Evolutionary conservation across 2,888 invertebrate species (phyloP).

Genomic region (Synergus japonicus): DNA sequence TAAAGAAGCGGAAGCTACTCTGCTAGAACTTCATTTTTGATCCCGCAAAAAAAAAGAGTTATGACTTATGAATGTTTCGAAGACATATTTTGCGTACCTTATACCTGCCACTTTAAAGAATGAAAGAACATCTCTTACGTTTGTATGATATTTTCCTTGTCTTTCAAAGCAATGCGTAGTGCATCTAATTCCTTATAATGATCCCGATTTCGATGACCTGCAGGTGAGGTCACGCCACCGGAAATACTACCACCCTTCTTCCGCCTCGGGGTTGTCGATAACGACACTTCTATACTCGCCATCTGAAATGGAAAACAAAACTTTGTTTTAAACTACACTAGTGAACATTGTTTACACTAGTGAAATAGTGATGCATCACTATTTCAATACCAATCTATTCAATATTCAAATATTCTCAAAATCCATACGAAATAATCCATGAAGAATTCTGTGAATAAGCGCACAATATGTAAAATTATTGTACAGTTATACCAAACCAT

Average conservation of each 20-base stretch:
- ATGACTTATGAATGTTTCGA: too few species aligned
- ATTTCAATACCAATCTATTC: too few species aligned
- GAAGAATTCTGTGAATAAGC: too few species aligned
- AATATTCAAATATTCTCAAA: too few species aligned
- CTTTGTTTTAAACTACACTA: background rate
- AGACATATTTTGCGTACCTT: too few species aligned
- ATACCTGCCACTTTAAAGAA: background rate
- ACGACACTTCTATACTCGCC: slow-evolving; percentile 90
- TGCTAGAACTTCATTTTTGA: too few species aligned
- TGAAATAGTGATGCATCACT: too few species aligned
- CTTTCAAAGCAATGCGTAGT: slow-evolving; percentile 84
- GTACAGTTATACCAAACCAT: too few species aligned
- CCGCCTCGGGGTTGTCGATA: slow-evolving; percentile 82
- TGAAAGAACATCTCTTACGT: slow-evolving; percentile 77
- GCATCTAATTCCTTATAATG: slow-evolving; percentile 83
- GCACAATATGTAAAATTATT: too few species aligned
- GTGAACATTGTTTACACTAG: too few species aligned
- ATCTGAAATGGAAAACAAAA: slow-evolving; percentile 80
- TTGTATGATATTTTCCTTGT: slow-evolving; percentile 91
- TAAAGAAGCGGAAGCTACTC: background rate
- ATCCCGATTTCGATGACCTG: slow-evolving; percentile 72
- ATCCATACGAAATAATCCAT: too few species aligned
- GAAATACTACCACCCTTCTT: slow-evolving; percentile 79
- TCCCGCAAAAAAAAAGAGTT: too few species aligned
- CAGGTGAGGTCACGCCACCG: slow-evolving; percentile 70